Percentiles rank a stretch among this genome's conserved stretches.
Evolutionary conservation across 2,888 invertebrate species (phyloP).

Genomic region (Neuroscelio doddi): DNA sequence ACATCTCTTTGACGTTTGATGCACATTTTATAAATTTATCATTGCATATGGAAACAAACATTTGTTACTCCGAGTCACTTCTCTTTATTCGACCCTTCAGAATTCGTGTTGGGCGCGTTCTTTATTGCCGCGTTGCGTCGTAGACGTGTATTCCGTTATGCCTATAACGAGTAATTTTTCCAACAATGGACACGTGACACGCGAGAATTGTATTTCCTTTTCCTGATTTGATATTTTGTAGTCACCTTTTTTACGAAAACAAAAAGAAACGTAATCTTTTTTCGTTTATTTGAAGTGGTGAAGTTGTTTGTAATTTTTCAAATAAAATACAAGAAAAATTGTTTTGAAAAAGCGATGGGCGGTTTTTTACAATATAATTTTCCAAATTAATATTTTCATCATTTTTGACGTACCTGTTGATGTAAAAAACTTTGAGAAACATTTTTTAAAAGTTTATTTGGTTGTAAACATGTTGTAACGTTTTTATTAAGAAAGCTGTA

Average conservation of each 20-base stretch:
- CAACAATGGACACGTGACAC: conserved; percentile 20
- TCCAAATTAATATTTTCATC: too few species aligned
- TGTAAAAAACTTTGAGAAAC: too few species aligned
- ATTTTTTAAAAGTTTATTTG: too few species aligned
- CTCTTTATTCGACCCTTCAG: conserved; percentile 12
- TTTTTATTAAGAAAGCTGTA: too few species aligned
- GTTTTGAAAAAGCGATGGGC: too few species aligned
- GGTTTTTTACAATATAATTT: too few species aligned
- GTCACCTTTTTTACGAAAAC: background rate
- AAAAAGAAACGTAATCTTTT: too few species aligned
- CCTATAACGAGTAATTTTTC: conserved; percentile 17
- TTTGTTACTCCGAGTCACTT: conserved; percentile 14
- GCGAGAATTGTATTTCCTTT: conserved; percentile 7
- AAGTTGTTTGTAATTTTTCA: too few species aligned
- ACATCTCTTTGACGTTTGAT: background rate
- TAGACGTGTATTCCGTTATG: conserved; percentile 20
- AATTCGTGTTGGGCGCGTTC: conserved; percentile 10
- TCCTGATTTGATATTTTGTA: background rate
- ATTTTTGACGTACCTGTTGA: too few species aligned
- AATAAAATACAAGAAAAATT: too few species aligned
- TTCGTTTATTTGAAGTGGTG: too few species aligned
- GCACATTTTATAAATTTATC: conserved; percentile 20
- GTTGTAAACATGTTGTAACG: too few species aligned
- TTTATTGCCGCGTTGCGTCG: conserved; percentile 8
- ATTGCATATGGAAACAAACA: conserved; percentile 25